phyloP scores from a whole-genome alignment of 2,888 invertebrate species.

The Plebejus argus region DNA sequence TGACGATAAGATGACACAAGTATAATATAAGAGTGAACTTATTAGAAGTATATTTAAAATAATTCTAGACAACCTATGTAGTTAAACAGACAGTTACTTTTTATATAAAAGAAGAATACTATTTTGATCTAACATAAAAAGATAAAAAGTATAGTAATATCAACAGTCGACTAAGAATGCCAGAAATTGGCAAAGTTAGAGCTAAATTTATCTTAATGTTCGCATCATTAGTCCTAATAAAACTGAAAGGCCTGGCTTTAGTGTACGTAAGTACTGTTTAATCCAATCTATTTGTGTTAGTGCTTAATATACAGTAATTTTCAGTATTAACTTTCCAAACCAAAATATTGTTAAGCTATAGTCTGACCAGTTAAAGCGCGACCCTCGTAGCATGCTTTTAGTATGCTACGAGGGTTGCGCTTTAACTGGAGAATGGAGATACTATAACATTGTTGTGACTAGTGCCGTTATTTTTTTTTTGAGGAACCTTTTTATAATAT shows the following conservation, averaged over 20 bases:
- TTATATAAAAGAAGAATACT: no score
- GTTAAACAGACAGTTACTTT: no score
- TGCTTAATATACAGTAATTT: not conserved
- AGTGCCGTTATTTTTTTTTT: no score
- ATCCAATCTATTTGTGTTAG: not conserved
- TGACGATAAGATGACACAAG: not conserved
- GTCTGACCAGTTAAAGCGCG: no score
- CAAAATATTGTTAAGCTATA: not conserved
- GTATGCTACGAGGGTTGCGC: no score
- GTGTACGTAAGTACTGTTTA: not conserved
- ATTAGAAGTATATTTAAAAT: not conserved
- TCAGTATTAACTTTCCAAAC: not conserved
- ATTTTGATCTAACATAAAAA: no score
- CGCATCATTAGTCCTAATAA: not conserved
- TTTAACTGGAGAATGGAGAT: no score
- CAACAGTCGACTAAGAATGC: not conserved
- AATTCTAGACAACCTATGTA: no score
- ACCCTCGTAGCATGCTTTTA: no score
- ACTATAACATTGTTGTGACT: no score
- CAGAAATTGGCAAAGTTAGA: not conserved
- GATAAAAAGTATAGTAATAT: not conserved
- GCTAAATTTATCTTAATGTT: slow-evolving; percentile 8
- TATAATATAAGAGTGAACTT: not conserved
- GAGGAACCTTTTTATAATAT: no score
- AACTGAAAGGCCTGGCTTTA: not conserved